These are phyloP conservation scores for Tortricodes alternella DNA, from an alignment of 2,888 invertebrate species.

Conservation along the genomic window DNA sequence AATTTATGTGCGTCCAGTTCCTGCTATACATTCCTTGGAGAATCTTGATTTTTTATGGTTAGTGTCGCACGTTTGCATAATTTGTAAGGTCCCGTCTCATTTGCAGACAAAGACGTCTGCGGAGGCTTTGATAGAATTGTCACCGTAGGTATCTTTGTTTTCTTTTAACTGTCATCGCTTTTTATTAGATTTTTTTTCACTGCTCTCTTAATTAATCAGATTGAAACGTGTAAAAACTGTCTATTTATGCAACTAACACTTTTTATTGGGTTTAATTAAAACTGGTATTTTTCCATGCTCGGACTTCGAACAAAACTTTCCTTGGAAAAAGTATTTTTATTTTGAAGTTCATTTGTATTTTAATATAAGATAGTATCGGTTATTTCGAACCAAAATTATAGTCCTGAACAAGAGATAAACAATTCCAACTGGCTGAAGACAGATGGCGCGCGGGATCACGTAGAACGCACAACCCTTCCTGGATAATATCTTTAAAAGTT, in stretches of 20 bases:
- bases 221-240: no score
- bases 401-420: constrained; percentile 51
- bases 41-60: constrained; percentile 73
- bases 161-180: constrained; percentile 7
- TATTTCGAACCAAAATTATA: constrained; percentile 1
- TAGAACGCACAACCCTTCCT: constrained; percentile 77
- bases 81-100: constrained; percentile 46
- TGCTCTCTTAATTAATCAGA: not conserved
- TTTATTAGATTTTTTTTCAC: not conserved
- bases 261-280: no score
- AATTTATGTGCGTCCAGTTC: constrained; percentile 80
- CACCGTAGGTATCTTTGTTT: constrained; percentile 22
- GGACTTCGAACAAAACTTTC: no score
- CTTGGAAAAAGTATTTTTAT: no score
- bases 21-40: constrained; percentile 62
- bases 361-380: no score
- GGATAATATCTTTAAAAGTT: constrained; percentile 83
- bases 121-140: constrained; percentile 17
- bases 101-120: constrained; percentile 26
- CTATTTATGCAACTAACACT: no score
- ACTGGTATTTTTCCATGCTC: no score
- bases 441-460: constrained; percentile 75
- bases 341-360: no score
- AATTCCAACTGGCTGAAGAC: constrained; percentile 72
- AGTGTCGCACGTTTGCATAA: constrained; percentile 74